Evolutionary conservation across 1,140 invertebrate species (phyloP).

Genomic region (Uloborus diversus): DNA sequence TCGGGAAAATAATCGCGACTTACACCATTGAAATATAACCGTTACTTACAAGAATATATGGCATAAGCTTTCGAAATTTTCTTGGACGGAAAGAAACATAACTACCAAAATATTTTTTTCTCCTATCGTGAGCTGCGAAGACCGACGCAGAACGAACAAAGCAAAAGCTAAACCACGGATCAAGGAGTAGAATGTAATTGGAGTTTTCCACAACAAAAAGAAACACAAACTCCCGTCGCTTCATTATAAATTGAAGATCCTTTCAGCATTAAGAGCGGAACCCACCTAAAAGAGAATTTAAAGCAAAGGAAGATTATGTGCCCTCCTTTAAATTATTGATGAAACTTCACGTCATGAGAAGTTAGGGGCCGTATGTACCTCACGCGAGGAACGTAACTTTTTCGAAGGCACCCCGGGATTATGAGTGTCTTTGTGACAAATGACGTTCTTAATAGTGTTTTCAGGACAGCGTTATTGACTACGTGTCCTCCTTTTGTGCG

Average conservation of each 20-base stretch:
- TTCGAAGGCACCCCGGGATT: constrained; percentile 14
- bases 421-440: constrained; percentile 29
- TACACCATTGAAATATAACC: no score
- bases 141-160: not conserved
- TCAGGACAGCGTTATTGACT: constrained; percentile 13
- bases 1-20: no score
- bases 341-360: constrained; percentile 8
- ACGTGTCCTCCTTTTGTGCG: constrained; percentile 13
- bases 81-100: no score
- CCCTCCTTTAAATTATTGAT: constrained; percentile 25
- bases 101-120: no score
- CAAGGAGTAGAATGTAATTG: constrained; percentile 22
- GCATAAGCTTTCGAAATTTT: no score
- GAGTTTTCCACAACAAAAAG: constrained; percentile 7
- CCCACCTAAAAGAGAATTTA: constrained; percentile 2
- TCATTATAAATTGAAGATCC: constrained; percentile 18
- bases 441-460: constrained; percentile 25
- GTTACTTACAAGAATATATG: no score
- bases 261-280: constrained; percentile 2
- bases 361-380: not conserved
- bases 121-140: no score
- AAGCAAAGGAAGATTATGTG: not conserved
- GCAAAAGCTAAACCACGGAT: constrained; percentile 13
- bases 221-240: not conserved
- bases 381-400: constrained; percentile 1